Evolutionary conservation across 1,140 invertebrate species (phyloP), one percentile per base, ranked within the genome.

Genomic region (Oryctes rhinoceros): DNA sequence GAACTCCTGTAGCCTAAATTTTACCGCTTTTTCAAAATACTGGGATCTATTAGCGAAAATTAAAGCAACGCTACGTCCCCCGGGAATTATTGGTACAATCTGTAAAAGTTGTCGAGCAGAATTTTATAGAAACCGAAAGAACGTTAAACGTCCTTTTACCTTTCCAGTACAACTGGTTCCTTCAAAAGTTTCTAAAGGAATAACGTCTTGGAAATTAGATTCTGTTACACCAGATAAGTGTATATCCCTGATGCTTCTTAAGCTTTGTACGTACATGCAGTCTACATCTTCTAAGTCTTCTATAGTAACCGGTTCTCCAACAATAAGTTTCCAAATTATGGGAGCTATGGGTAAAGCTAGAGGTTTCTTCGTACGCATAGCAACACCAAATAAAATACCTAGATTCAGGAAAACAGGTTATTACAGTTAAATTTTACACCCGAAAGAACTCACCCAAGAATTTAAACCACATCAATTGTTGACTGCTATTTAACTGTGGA

Each of bases 281-380:
- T 94, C 92, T 35, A 91, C 91, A 84, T 94, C 92, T 86, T 93
- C 92, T 48, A 94, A 85, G 84, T 94, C 92, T 78, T 91, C 90
- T n/a, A 90, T 88, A 35, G 88, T 88, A 0, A 92, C 88, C 0
- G 89, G 87, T 84, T 93, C 91, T 30, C 91, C 91, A 47, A 91
- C 91, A 13, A 94, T 84, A 30, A 92, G 86, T 85, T 93, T 93
- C 92, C 92, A 94, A 18, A 94, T 90, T 67, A 91, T 86, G 0
- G 92, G 91, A 4, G 92, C 92, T 35, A 94, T 85, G 37, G 92
- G 91, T 39, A 94, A 86, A 48, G 92, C 91, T 20, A 92, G 84
- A 10, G 91, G 91, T 85, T 92, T 92, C 79, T 90, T 91, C 4
- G 91, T 92, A 67, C 91, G 85, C 11, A 92, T 89, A 3, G 91